These are phyloP conservation scores for Xenops minutus DNA, from an alignment of 2,797 vertebrate species.

Conservation along the genomic window DNA sequence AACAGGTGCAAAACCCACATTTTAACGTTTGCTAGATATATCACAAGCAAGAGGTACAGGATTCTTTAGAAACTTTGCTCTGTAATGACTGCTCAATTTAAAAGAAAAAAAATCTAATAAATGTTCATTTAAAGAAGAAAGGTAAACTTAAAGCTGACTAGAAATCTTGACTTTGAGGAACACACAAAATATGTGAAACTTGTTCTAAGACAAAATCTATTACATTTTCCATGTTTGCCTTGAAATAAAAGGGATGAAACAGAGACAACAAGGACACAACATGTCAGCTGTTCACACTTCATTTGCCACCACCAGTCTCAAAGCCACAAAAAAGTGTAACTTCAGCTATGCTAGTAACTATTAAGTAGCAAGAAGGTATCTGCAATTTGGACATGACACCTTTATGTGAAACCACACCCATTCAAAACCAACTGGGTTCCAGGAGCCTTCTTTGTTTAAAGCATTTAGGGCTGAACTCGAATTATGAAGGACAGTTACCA, in stretches of 20 bases:
- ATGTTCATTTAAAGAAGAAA: not conserved
- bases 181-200: not conserved
- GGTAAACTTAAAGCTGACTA: not conserved
- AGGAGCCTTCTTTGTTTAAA: not conserved
- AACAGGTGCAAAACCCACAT: slow-evolving; percentile 27
- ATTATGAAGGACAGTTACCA: not conserved
- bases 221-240: not conserved
- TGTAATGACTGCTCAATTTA: not conserved
- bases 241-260: not conserved
- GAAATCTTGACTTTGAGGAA: not conserved
- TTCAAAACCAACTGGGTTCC: not conserved
- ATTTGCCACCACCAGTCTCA: not conserved
- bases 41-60: not conserved
- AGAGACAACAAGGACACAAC: not conserved
- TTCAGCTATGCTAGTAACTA: not conserved
- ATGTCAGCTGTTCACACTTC: not conserved
- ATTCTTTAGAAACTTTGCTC: not conserved
- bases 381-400: not conserved
- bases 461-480: not conserved
- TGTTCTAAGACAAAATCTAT: not conserved
- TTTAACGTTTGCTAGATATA: not conserved
- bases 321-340: not conserved
- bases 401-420: not conserved
- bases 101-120: not conserved
- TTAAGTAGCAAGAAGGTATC: not conserved